phyloP scores from a whole-genome alignment of 2,888 invertebrate species.

The Oligia strigilis region DNA sequence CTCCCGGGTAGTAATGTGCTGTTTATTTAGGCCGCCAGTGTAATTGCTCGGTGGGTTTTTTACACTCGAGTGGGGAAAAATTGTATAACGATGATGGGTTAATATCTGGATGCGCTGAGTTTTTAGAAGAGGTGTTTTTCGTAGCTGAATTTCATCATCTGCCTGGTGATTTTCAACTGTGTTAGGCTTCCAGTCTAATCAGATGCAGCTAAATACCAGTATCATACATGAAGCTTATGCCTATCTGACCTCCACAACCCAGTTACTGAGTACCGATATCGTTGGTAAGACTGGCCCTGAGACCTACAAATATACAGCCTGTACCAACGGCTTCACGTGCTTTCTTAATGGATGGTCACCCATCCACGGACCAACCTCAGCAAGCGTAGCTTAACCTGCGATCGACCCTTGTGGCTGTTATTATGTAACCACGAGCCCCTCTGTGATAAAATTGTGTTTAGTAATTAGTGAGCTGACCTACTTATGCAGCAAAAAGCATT shows the following conservation, averaged over 20 bases:
- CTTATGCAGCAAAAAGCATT: background rate
- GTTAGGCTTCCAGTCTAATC: background rate
- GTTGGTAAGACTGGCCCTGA: background rate
- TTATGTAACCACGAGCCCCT: background rate
- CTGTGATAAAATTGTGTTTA: background rate
- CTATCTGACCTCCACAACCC: background rate
- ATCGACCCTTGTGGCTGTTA: background rate
- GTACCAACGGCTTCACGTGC: background rate
- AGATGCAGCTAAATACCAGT: background rate
- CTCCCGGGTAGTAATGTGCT: slow-evolving; percentile 42
- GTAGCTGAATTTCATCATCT: background rate
- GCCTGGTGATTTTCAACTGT: background rate
- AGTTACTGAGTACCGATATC: background rate
- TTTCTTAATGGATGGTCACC: background rate
- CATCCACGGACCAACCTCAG: background rate
- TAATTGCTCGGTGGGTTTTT: slow-evolving; percentile 38
- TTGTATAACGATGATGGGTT: background rate
- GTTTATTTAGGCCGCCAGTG: slow-evolving; percentile 55
- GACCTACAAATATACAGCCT: background rate
- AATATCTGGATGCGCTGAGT: background rate
- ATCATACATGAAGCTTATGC: background rate
- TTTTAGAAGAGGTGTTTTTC: background rate
- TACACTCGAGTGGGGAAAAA: slow-evolving; percentile 1
- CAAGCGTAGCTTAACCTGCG: background rate
- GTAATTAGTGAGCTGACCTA: slow-evolving; percentile 30